Percentiles rank a stretch among this genome's conserved stretches.
These are phyloP conservation scores for Muricea muricata DNA, from an alignment of 92 coral and sea anemone species.

Conservation along the genomic window DNA sequence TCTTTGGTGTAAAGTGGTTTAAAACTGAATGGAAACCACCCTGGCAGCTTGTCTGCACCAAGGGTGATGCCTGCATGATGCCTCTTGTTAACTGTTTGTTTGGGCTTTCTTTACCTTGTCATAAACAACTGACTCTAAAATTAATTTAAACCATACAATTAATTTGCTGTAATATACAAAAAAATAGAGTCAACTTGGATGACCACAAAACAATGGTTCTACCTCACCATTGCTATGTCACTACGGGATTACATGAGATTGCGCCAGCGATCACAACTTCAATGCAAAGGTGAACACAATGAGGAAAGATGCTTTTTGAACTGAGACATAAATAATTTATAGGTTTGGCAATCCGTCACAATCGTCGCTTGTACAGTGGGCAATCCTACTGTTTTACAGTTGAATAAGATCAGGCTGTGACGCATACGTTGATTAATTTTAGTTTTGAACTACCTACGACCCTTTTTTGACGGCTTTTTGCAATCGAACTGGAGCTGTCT, in stretches of 20 bases:
- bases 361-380: not conserved
- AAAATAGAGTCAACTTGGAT: no score
- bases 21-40: no score
- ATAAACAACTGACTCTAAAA: no score
- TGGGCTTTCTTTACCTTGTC: no score
- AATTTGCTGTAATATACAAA: no score
- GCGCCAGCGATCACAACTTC: conserved; percentile 1
- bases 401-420: not conserved
- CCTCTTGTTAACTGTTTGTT: no score
- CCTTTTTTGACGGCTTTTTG: not conserved
- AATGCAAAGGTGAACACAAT: not conserved
- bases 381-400: not conserved
- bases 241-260: no score
- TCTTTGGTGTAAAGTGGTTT: no score
- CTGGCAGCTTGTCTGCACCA: no score
- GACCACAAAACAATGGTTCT: no score
- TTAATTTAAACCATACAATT: no score
- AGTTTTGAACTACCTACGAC: not conserved
- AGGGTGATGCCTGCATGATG: no score
- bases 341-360: not conserved
- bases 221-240: not conserved
- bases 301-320: not conserved
- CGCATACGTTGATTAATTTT: not conserved
- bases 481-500: not conserved
- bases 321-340: not conserved